These are phyloP conservation scores for Lasaia peninsularis DNA, from an alignment of 1,140 invertebrate genomes.

Conservation along the genomic window DNA sequence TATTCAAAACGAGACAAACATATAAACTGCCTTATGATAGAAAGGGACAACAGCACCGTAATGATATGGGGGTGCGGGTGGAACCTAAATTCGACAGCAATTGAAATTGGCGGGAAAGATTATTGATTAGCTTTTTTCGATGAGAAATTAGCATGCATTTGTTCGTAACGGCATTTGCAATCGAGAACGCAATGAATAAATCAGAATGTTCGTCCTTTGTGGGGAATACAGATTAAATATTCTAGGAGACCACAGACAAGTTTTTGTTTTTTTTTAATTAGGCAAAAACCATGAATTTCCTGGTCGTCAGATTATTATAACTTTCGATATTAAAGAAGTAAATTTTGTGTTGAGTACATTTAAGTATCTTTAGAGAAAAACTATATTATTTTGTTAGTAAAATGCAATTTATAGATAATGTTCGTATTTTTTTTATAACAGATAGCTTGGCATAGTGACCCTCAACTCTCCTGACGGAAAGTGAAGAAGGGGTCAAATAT, in stretches of 20 bases:
- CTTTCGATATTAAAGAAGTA: too few relatives aligned
- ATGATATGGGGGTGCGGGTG: conserved; percentile 60
- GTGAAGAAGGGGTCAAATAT: too few relatives aligned
- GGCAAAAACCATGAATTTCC: too few relatives aligned
- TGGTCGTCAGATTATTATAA: too few relatives aligned
- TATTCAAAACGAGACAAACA: conserved; percentile 57
- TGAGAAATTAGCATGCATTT: conserved; percentile 44
- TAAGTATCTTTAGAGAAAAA: too few relatives aligned
- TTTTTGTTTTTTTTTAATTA: background rate
- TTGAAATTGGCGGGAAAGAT: conserved; percentile 74
- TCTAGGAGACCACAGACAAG: too few relatives aligned
- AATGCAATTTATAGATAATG: too few relatives aligned
- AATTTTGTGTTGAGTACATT: too few relatives aligned
- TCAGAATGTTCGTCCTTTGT: conserved; percentile 19
- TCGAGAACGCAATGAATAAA: conserved; percentile 28
- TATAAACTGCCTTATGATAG: conserved; percentile 60
- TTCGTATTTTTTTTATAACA: too few relatives aligned
- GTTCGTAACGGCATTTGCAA: conserved; percentile 35
- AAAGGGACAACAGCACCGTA: conserved; percentile 62
- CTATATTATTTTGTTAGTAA: too few relatives aligned
- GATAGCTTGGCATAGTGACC: too few relatives aligned
- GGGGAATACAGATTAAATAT: background rate
- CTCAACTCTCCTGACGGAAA: too few relatives aligned
- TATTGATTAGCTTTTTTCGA: conserved; percentile 54
- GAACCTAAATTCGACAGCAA: conserved; percentile 73